Conservation (phyloP, 2,797 vertebrate genomes). For the Anisognathus igniventris region DNA sequence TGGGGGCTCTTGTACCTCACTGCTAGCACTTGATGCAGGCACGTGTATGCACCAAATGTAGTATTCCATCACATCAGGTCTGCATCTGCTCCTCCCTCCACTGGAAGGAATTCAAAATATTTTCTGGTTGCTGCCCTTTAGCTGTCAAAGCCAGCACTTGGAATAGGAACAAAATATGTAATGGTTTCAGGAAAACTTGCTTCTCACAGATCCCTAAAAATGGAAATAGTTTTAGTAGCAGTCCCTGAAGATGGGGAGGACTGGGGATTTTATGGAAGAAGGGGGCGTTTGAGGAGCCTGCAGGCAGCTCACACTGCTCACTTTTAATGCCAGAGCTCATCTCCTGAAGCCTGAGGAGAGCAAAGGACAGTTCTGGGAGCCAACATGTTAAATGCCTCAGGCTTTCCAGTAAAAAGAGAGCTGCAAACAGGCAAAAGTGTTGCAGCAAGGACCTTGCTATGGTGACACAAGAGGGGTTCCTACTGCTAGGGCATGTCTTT, state of each 20-base stretch:
- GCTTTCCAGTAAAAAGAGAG: not conserved
- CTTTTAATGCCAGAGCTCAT: not conserved
- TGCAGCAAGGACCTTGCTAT: not conserved
- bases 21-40: not conserved
- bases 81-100: not conserved
- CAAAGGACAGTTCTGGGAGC: not conserved
- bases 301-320: not conserved
- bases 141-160: not conserved
- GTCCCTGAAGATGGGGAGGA: not conserved
- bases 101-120: slow-evolving; percentile 9
- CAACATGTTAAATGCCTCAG: not conserved
- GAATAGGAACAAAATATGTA: slow-evolving; percentile 6
- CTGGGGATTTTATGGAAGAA: not conserved
- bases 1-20: not conserved
- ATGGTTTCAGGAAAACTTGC: not conserved
- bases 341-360: not conserved
- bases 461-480: not conserved
- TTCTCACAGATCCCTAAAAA: slow-evolving; percentile 20
- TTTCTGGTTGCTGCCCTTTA: slow-evolving; percentile 29
- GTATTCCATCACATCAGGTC: not conserved
- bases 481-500: not conserved
- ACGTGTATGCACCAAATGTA: not conserved
- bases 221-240: not conserved
- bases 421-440: not conserved
- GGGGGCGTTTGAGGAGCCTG: not conserved